Percentiles rank a stretch among this genome's conserved stretches.
These are phyloP conservation scores for Paratilapia polleni DNA, from an alignment of 2,113 vertebrate genomes.

Conservation along the genomic window DNA sequence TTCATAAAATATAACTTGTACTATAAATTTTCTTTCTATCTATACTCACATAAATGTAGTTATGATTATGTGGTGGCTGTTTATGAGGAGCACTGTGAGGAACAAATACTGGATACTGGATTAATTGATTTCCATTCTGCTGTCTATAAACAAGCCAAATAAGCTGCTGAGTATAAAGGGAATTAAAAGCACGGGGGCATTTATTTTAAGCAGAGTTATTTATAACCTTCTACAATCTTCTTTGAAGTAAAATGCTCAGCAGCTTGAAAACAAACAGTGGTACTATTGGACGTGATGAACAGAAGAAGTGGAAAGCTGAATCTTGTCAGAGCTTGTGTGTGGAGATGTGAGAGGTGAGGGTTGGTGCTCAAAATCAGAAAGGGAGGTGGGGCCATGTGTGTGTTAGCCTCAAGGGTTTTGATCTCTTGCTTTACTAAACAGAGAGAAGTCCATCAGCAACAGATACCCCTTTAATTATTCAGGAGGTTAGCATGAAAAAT, in stretches of 20 bases:
- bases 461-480: constrained; percentile 73
- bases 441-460: constrained; percentile 64
- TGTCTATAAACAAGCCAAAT: constrained; percentile 27
- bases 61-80: not conserved
- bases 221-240: constrained; percentile 51
- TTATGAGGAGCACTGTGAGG: not conserved
- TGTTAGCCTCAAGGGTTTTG: constrained; percentile 43
- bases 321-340: not conserved
- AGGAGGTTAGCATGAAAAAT: constrained; percentile 70
- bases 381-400: not conserved
- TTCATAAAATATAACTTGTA: constrained; percentile 25
- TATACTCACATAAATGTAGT: constrained; percentile 29
- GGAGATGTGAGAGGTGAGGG: not conserved
- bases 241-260: constrained; percentile 45
- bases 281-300: constrained; percentile 25
- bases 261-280: constrained; percentile 25
- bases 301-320: constrained; percentile 9
- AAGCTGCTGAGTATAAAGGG: constrained; percentile 17
- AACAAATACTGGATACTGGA: constrained; percentile 28
- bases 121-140: constrained; percentile 29
- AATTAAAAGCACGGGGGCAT: constrained; percentile 32
- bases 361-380: not conserved
- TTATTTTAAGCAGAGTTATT: constrained; percentile 65
- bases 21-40: constrained; percentile 6
- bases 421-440: constrained; percentile 52